A percentile compares a stretch with the other conserved stretches of the same genome.
phyloP scores from a whole-genome alignment of 2,113 vertebrate genomes.

The Dicrurus megarhynchus region DNA sequence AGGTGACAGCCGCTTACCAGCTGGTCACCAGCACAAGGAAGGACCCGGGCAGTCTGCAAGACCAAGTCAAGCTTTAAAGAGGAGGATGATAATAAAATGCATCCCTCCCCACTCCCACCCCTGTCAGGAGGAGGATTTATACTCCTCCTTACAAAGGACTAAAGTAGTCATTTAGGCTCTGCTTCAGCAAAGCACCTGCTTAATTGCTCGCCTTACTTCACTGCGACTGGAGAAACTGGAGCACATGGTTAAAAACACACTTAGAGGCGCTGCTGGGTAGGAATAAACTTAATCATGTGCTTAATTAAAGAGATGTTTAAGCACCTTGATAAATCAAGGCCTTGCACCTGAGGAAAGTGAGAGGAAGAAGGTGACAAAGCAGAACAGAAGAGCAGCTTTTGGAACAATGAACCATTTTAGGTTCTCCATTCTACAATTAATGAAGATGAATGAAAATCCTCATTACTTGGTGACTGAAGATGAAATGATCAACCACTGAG shows the following conservation, averaged over 20 bases:
- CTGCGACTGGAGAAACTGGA: neutral
- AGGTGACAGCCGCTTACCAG: neutral
- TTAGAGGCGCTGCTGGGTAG: neutral
- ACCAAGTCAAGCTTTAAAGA: slow-evolving; percentile 8
- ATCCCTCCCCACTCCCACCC: neutral
- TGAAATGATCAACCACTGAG: neutral
- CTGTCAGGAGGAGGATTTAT: slow-evolving; percentile 44
- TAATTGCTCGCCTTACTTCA: neutral
- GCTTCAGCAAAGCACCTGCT: slow-evolving; percentile 33
- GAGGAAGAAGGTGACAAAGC: neutral
- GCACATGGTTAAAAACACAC: neutral
- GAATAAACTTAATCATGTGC: neutral
- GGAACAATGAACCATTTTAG: neutral
- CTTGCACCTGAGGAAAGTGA: neutral
- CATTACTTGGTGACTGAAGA: neutral
- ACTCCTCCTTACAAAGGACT: neutral
- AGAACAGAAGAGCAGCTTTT: neutral
- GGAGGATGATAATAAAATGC: neutral
- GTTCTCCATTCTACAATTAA: neutral
- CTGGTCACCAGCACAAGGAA: neutral
- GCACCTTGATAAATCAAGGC: neutral
- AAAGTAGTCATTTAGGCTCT: slow-evolving; percentile 25
- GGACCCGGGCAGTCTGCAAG: neutral
- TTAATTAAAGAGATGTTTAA: neutral
- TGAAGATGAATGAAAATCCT: neutral